Base-by-base conservation (phyloP, 2,888 invertebrate species). In the Glomeris marginata region DNA sequence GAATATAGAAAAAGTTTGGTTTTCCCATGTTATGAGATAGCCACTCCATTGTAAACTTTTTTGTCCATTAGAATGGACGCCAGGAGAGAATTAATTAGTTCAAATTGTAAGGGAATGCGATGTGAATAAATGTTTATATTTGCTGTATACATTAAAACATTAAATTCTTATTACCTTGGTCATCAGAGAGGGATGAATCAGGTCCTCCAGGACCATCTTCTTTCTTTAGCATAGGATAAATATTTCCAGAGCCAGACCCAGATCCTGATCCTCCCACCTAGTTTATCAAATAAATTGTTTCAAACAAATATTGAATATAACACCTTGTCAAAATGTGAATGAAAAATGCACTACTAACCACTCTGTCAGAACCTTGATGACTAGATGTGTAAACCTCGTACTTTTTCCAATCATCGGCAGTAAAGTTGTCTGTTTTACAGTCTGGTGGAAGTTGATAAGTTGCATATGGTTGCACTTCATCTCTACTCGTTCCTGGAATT, bases 391-490 rank as follows among this genome's bases (percentile, higher is more conserved):
- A 54, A 45, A 54, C 43, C 49, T 54, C 54, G 20, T 45, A 54
- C 34, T 52, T 43, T 21, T 54, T 54, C 54, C 54, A 54, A 22
- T 54, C 54, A n/a, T 52, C 54, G 10, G 46, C 41, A 1, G 54
- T 54, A 18, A 54, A 54, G 28, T 48, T 43, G 2, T 51, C 51
- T 11, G 51, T 52, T 20, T 49, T 45, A 21, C 51, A 52, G 13
- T 50, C 54, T 2, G 45, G 33, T 10, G 54, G 54, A 45, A 54
- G 49, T 35, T 49, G 54, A 45, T 54, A 54, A 28, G 54, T 54
- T 11, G 54, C 54, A 35, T 54, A 54, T 22, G 54, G 54, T 41
- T 54, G 54, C 18, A 54, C 22, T 41, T 51, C 54, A 1, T 49
- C 51, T 18, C 41, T 34, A 15, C 44, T 42, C 10, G 44, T 46